These are phyloP conservation scores for Pimpla rufipes DNA, from an alignment of 2,888 invertebrate genomes.

Conservation along the genomic window DNA sequence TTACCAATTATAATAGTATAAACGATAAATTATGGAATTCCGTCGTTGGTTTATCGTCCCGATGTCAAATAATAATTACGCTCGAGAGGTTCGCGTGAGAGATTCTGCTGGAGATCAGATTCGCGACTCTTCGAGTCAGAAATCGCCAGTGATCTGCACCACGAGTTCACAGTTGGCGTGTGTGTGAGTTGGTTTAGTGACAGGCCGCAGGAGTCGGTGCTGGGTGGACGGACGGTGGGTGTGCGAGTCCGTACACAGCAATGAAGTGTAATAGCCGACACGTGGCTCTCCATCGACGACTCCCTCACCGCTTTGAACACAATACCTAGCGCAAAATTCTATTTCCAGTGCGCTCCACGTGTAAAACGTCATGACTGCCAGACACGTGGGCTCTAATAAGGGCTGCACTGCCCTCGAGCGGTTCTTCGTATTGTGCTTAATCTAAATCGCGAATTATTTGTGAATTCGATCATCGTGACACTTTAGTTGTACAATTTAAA, in stretches of 20 bases:
- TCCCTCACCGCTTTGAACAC: slow-evolving; percentile 29
- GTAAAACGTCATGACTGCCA: slow-evolving; percentile 3
- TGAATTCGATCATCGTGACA: background rate
- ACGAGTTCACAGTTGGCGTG: slow-evolving; percentile 38
- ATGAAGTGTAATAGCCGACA: slow-evolving; percentile 74
- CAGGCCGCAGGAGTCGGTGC: slow-evolving; percentile 48
- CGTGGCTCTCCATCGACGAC: slow-evolving; percentile 72
- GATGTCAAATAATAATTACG: slow-evolving; percentile 54
- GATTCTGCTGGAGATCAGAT: slow-evolving; percentile 26
- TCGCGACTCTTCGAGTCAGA: slow-evolving; percentile 64
- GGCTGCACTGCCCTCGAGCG: slow-evolving; percentile 6
- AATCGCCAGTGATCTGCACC: slow-evolving; percentile 73
- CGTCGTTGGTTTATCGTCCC: slow-evolving; percentile 11
- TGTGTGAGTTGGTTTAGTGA: slow-evolving; percentile 42
- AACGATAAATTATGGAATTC: too few relatives aligned
- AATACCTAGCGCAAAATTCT: slow-evolving; percentile 23
- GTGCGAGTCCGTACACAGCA: slow-evolving; percentile 45
- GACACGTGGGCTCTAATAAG: slow-evolving; percentile 7
- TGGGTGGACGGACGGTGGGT: slow-evolving; percentile 38
- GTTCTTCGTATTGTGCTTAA: slow-evolving; percentile 10
- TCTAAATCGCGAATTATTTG: slow-evolving; percentile 27
- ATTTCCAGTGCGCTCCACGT: background rate
- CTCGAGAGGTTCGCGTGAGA: slow-evolving; percentile 69
- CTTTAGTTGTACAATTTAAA: too few relatives aligned
- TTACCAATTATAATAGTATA: too few relatives aligned